A percentile compares a stretch with the other conserved stretches of the same genome.
Evolutionary conservation across 1,140 invertebrate genomes (phyloP).

Genomic region (Daktulosphaira vitifoliae): DNA sequence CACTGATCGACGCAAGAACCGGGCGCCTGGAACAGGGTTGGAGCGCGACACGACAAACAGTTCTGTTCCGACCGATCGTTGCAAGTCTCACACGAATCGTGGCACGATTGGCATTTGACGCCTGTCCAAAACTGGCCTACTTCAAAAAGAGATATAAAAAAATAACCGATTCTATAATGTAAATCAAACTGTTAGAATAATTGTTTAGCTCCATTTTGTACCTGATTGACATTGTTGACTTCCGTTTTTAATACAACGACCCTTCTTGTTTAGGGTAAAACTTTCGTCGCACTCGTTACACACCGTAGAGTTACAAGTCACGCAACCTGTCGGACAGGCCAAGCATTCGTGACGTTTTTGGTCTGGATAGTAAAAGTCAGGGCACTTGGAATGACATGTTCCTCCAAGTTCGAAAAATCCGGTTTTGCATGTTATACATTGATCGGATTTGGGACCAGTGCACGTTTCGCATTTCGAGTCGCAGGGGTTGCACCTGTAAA

Average conservation of each 20-base stretch:
- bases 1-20: slow-evolving; percentile 61
- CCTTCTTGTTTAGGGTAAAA: slow-evolving; percentile 63
- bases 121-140: slow-evolving; percentile 63
- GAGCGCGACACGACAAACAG: slow-evolving; percentile 58
- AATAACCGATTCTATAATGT: too few relatives aligned
- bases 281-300: slow-evolving; percentile 60
- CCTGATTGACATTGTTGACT: slow-evolving; percentile 55
- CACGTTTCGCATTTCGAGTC: slow-evolving; percentile 73
- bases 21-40: slow-evolving; percentile 55
- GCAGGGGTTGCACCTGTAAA: slow-evolving; percentile 60
- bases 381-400: slow-evolving; percentile 51
- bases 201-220: slow-evolving; percentile 32
- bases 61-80: slow-evolving; percentile 41
- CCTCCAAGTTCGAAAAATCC: slow-evolving; percentile 42
- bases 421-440: slow-evolving; percentile 65
- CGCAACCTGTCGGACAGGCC: slow-evolving; percentile 62
- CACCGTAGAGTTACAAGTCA: slow-evolving; percentile 54
- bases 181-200: too few relatives aligned
- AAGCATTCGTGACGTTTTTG: slow-evolving; percentile 66
- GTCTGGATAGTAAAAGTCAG: slow-evolving; percentile 61
- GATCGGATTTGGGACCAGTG: slow-evolving; percentile 60
- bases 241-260: slow-evolving; percentile 56
- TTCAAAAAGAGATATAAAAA: neutral
- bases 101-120: slow-evolving; percentile 61
- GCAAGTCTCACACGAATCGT: slow-evolving; percentile 51